phyloP scores from a whole-genome alignment of 1,140 invertebrate species.

The Vanessa atalanta region DNA sequence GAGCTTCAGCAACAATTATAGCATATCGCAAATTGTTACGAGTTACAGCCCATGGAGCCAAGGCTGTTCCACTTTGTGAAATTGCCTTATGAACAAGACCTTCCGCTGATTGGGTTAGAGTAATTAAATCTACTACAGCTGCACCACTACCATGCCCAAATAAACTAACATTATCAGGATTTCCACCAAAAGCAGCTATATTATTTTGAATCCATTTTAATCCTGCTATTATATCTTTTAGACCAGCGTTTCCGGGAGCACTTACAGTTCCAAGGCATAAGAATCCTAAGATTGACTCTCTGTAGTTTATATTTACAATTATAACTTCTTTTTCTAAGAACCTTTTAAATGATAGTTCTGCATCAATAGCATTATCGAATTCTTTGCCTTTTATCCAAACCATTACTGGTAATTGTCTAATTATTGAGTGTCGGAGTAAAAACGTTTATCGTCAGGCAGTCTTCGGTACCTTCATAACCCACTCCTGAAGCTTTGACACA shows the following conservation, averaged over 20 bases:
- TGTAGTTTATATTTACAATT: constrained; percentile 61
- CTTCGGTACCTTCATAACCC: constrained; percentile 71
- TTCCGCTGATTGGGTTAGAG: constrained; percentile 62
- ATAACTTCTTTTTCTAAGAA: constrained; percentile 61
- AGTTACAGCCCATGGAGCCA: constrained; percentile 78
- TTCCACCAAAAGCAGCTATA: constrained; percentile 93
- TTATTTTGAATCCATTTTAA: constrained; percentile 95
- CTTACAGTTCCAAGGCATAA: constrained; percentile 82
- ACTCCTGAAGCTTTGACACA: constrained; percentile 57
- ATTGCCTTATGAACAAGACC: constrained; percentile 79
- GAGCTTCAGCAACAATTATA: constrained; percentile 58
- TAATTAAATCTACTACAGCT: constrained; percentile 92
- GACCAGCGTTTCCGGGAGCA: constrained; percentile 93
- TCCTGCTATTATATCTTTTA: constrained; percentile 96
- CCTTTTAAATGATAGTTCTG: constrained; percentile 55
- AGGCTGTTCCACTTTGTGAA: constrained; percentile 77
- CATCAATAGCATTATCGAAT: constrained; percentile 51
- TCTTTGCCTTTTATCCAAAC: constrained; percentile 75
- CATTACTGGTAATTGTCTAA: constrained; percentile 57
- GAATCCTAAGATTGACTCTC: constrained; percentile 79
- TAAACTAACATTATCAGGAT: constrained; percentile 93
- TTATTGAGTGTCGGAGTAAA: constrained; percentile 52
- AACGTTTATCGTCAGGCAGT: constrained; percentile 62
- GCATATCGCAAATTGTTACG: constrained; percentile 64
- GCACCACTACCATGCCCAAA: constrained; percentile 97